Evolutionary conservation across 2,113 vertebrate species (phyloP).

Genomic region (Osmerus mordax): DNA sequence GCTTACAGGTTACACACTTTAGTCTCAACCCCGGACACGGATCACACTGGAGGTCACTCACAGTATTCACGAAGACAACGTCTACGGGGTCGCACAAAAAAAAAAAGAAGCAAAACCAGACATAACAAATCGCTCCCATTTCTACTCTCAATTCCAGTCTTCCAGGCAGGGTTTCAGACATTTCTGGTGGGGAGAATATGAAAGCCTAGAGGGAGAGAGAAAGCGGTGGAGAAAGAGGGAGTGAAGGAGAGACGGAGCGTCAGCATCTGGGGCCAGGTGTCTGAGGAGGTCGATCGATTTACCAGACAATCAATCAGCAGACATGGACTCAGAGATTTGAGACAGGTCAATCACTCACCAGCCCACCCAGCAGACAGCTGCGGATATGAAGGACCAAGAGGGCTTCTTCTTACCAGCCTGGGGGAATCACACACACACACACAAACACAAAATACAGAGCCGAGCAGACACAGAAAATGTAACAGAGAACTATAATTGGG

Average conservation of each 20-base stretch:
- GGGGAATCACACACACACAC: not conserved
- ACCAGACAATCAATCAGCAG: constrained; percentile 26
- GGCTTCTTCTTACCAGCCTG: not conserved
- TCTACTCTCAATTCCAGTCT: too few species aligned
- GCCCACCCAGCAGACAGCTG: constrained; percentile 1
- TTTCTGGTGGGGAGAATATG: not conserved
- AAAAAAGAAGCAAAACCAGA: too few species aligned
- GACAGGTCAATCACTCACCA: constrained; percentile 22
- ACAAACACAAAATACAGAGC: not conserved
- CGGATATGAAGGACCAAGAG: not conserved
- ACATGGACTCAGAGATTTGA: constrained; percentile 20
- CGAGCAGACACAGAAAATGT: too few species aligned
- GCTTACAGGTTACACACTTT: not conserved
- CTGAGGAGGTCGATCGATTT: constrained; percentile 15
- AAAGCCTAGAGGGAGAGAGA: not conserved
- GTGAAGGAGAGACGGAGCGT: not conserved
- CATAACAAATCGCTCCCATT: too few species aligned
- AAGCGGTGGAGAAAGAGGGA: not conserved
- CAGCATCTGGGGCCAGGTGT: constrained; percentile 9
- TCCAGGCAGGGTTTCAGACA: too few species aligned
- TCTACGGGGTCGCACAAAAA: too few species aligned
- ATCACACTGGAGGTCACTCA: not conserved
- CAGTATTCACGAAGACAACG: not conserved
- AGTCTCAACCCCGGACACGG: not conserved
- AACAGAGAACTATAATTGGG: too few species aligned